Evolutionary conservation across 2,113 vertebrate species (phyloP).

Genomic region (Trichomycterus rosablanca): DNA sequence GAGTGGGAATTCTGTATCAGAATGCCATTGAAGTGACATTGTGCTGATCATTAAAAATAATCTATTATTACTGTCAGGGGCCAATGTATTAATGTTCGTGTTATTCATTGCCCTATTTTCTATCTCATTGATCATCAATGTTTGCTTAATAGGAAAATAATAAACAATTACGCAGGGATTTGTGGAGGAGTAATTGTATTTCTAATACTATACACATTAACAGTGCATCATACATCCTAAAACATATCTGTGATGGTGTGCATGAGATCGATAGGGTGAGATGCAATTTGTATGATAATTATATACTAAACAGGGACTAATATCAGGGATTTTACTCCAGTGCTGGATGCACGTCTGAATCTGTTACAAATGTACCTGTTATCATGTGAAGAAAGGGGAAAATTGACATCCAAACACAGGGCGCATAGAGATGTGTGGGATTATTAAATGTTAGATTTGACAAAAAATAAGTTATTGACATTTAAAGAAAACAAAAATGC

Average conservation of each 20-base stretch:
- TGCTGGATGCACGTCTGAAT: not conserved
- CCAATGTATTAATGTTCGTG: slow-evolving; percentile 96
- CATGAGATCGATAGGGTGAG: slow-evolving; percentile 97
- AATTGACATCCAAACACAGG: too few species aligned
- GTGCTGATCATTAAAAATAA: slow-evolving; percentile 90
- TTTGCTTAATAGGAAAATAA: slow-evolving; percentile 99
- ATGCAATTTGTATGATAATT: slow-evolving; percentile 85
- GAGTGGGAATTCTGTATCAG: slow-evolving; percentile 51
- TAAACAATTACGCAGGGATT: slow-evolving; percentile 98
- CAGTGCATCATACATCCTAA: slow-evolving; percentile 83
- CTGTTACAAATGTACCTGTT: too few species aligned
- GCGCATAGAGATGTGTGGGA: too few species aligned
- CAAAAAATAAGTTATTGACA: too few species aligned
- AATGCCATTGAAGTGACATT: slow-evolving; percentile 93
- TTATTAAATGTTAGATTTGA: too few species aligned
- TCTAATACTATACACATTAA: slow-evolving; percentile 87
- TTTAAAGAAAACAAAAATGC: too few species aligned
- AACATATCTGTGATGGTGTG: slow-evolving; percentile 96
- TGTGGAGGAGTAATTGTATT: slow-evolving; percentile 93
- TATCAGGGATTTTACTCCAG: slow-evolving; percentile 8
- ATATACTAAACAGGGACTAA: slow-evolving; percentile 35
- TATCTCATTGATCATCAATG: slow-evolving; percentile 94
- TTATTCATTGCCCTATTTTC: slow-evolving; percentile 90
- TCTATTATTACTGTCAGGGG: slow-evolving; percentile 79
- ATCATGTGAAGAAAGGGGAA: too few species aligned